Conservation (phyloP, 2,888 invertebrate genomes). For the Lochmaea capreae region DNA sequence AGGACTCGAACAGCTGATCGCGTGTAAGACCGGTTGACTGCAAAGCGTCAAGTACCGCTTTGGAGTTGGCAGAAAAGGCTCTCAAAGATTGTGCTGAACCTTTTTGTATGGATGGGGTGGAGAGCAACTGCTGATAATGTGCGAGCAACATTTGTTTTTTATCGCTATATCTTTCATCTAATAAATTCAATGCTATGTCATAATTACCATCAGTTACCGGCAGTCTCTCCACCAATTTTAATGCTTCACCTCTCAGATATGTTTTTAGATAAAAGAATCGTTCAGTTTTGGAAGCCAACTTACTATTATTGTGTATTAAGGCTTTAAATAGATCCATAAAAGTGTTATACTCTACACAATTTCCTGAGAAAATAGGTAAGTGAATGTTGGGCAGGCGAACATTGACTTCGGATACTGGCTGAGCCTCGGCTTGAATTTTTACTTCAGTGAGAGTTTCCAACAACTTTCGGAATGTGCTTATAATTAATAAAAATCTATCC, state of each 20-base stretch:
- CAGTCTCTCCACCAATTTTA: neutral
- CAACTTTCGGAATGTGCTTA: neutral
- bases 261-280: neutral
- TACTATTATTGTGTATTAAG: neutral
- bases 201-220: conserved; percentile 2
- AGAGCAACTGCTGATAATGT: conserved; percentile 3
- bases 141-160: conserved; percentile 5
- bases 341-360: neutral
- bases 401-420: neutral
- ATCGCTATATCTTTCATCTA: neutral
- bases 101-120: conserved; percentile 3
- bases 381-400: neutral
- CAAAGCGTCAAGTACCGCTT: neutral
- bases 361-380: neutral
- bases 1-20: neutral
- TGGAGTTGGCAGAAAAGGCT: conserved; percentile 3
- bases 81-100: conserved; percentile 8
- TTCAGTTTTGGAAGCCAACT: neutral
- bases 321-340: conserved; percentile 1
- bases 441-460: neutral
- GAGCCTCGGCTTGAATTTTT: conserved; percentile 1
- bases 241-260: neutral
- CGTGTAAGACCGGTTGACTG: neutral
- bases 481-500: conserved; percentile 1
- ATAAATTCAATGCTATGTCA: conserved; percentile 1